Base-by-base conservation (phyloP, 53 echinoderm and acorn worm genomes). In the Holothuria leucospilota region DNA sequence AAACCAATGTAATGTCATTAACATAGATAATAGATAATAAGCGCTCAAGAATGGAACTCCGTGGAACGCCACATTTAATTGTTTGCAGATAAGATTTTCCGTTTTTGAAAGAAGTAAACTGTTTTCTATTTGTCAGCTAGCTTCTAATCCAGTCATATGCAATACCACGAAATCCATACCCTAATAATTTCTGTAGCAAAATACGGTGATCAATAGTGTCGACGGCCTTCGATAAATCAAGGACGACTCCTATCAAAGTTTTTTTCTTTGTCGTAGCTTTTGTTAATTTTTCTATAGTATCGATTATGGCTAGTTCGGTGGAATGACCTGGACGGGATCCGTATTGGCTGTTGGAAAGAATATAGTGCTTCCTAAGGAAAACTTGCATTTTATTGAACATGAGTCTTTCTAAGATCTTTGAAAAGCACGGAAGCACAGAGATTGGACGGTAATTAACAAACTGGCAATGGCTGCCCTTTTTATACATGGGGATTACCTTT, bases 31-130 rank as follows among this genome's bases (percentile, higher is more conserved):
- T 34, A 34, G 3, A 46, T 46, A 46, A 46, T 46, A 40, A 40
- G 40, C 4, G 7, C 7, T 7, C 40, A 11, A 46, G 46, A 7
- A 46, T 46, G 3, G 11, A 46, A 12, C 25, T 1, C 29, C 11
- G 29, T 69, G 69, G 16, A 69, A 69, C n/a, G n/a, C 24, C 0
- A 64, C 14, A 11, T 64, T 64, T 11, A 15, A 26, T n/a, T n/a
- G 20, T 0, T 6, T 34, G 13, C 20, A 38, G 7, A 29, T 29
- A 20, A 69, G 11, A 29, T 38, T 25, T 69, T 69, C 20, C 7
- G 13, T 69, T 69, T 69, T 69, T 25, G 29, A 69, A 69, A 69
- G 70, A 69, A 4, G 1, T 69, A 20, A 69, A 69, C 23, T 69
- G 70, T 25, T 69, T 34, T 34, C 70, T 69, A 7, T 39, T 39